Evolutionary conservation across 2,797 vertebrate species (phyloP).

Genomic region (Alcedo atthis): DNA sequence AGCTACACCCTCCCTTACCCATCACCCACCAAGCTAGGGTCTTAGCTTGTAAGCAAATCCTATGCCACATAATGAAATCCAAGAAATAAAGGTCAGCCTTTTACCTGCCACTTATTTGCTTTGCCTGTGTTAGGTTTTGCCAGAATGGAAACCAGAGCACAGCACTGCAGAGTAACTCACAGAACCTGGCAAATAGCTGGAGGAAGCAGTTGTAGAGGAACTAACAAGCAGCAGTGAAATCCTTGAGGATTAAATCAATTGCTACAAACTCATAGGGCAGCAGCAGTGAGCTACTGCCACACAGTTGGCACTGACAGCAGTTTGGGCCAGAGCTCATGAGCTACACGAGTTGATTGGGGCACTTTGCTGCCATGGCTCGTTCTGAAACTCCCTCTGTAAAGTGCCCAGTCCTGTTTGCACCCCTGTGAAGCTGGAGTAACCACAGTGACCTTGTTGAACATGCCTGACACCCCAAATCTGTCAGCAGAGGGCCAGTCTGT

Average conservation of each 20-base stretch:
- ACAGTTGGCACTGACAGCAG: neutral
- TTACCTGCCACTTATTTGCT: neutral
- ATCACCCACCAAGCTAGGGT: neutral
- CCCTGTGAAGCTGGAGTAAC: neutral
- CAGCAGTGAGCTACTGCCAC: neutral
- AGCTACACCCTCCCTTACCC: neutral
- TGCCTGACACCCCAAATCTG: neutral
- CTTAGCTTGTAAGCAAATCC: neutral
- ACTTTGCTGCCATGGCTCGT: neutral
- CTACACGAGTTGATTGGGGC: neutral
- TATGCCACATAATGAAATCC: neutral
- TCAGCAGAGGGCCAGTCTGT: neutral
- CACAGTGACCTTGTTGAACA: neutral
- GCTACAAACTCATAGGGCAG: neutral
- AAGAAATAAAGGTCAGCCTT: neutral
- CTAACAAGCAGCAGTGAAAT: neutral
- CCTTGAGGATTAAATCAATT: neutral
- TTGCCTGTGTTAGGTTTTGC: neutral
- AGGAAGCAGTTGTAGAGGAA: neutral
- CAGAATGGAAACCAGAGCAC: neutral
- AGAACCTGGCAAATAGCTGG: neutral
- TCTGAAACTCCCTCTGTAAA: neutral
- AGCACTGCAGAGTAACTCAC: neutral
- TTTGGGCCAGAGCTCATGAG: neutral
- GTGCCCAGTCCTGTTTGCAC: neutral